These are phyloP conservation scores for Molossus alvarezi DNA, from an alignment of 2,797 vertebrate species.

Conservation along the genomic window DNA sequence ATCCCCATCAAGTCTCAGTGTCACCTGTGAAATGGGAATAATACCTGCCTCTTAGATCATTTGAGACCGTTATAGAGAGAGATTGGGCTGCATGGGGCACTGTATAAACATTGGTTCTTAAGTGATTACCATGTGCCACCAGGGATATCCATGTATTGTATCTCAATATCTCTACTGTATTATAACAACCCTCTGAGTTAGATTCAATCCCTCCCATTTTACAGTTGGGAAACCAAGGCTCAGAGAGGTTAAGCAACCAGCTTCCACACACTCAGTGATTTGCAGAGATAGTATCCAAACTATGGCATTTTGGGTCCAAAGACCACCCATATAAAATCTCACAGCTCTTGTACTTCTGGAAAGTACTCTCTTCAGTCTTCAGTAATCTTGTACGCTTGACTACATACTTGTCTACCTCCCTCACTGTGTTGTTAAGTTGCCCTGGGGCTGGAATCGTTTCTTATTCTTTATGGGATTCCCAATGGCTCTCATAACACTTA, in stretches of 20 bases:
- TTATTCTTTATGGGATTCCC: constrained; percentile 40
- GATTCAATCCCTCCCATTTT: neutral
- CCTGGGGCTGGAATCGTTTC: constrained; percentile 3
- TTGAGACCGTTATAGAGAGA: neutral
- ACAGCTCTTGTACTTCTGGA: neutral
- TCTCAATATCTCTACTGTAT: neutral
- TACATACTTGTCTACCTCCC: neutral
- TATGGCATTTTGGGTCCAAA: neutral
- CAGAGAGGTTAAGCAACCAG: neutral
- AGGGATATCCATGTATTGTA: neutral
- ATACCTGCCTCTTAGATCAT: neutral
- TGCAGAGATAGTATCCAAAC: neutral
- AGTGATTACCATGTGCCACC: neutral
- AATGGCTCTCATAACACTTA: constrained; percentile 42
- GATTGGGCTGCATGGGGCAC: neutral
- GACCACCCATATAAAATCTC: neutral
- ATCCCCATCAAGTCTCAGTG: neutral
- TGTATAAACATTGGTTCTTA: neutral
- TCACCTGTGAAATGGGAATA: neutral
- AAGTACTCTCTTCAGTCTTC: constrained; percentile 12
- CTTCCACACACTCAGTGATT: neutral
- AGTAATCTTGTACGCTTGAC: neutral
- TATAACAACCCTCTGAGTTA: neutral
- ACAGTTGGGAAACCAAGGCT: neutral
- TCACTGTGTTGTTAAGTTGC: neutral